Evolutionary conservation across 2,113 vertebrate species (phyloP), one percentile per base, ranked within the genome.

Genomic region (Parotia lawesii): DNA sequence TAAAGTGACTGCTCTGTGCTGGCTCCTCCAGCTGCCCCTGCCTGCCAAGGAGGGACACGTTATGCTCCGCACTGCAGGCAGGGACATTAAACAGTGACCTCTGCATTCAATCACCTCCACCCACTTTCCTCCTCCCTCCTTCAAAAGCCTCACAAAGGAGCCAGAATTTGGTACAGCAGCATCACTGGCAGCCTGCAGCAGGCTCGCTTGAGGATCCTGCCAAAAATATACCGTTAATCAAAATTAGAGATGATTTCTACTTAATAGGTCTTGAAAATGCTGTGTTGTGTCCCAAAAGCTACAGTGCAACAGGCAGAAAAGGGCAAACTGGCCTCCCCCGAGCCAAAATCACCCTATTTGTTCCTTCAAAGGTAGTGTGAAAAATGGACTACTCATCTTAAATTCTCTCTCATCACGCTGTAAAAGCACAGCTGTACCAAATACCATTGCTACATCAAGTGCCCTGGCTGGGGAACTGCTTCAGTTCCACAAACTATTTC

Each of bases 21-120:
- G 91, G 81, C 93, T 95, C 33, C 89, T 85, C 15, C 60, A 47
- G n/a, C 85, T 58, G 50, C 35, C 73, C 35, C 2, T 42, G 74
- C 66, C 87, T 94, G 96, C 95, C 94, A 89, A 24, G 4, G 35
- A 87, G 70, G 81, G 91, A 53, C 81, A 61, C 24, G 2, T 92
- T 67, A n/a, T 28, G 28, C 79, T 76, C 33, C 64, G 53, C 65
- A 9, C 8, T 15, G 83, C 72, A 48, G 78, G 72, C 40, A 75
- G 50, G 66, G 58, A 87, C 67, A 73, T 27, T 37, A 40, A 83
- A 37, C 0, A 37, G 81, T 40, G 81, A 85, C 85, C 81, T 85
- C 93, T 79, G 84, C 66, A 20, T 72, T 85, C 83, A 78, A 3
- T 66, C 89, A 69, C 61, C 84, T 90, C 93, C 90, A 90, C 35